Conservation (phyloP, 2,888 invertebrate species). For the Tenthredo livida region DNA sequence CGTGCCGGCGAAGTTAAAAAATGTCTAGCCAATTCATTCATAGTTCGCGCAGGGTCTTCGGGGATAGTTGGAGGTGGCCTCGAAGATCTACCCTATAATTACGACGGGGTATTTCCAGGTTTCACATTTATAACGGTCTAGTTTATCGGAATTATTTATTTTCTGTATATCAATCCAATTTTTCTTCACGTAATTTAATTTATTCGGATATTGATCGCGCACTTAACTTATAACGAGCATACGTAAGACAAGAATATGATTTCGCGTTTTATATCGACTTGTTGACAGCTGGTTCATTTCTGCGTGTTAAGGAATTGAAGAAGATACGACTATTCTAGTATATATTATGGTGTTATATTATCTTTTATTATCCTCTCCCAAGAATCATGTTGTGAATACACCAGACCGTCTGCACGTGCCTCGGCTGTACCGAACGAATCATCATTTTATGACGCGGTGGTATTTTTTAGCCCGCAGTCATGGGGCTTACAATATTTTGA, state of each 20-base stretch:
- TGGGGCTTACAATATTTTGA: slow-evolving; percentile 66
- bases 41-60: slow-evolving; percentile 53
- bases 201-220: slow-evolving; percentile 56
- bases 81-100: slow-evolving; percentile 58
- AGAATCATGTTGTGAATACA: slow-evolving; percentile 37
- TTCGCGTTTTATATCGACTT: slow-evolving; percentile 52
- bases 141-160: slow-evolving; percentile 61
- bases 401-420: slow-evolving; percentile 29
- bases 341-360: slow-evolving; percentile 26
- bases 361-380: slow-evolving; percentile 52
- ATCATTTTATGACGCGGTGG: slow-evolving; percentile 65
- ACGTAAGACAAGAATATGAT: background rate
- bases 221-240: background rate
- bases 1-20: slow-evolving; percentile 50
- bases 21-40: slow-evolving; percentile 57
- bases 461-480: slow-evolving; percentile 60
- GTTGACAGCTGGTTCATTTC: slow-evolving; percentile 29
- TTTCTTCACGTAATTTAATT: slow-evolving; percentile 60
- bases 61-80: slow-evolving; percentile 45
- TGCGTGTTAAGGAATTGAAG: background rate
- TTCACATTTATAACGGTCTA: slow-evolving; percentile 67
- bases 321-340: background rate
- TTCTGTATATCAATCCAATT: background rate
- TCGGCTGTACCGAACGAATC: slow-evolving; percentile 58
- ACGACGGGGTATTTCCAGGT: slow-evolving; percentile 59